Base-by-base conservation (phyloP, 2,888 invertebrate species). In the Apamea sordens region DNA sequence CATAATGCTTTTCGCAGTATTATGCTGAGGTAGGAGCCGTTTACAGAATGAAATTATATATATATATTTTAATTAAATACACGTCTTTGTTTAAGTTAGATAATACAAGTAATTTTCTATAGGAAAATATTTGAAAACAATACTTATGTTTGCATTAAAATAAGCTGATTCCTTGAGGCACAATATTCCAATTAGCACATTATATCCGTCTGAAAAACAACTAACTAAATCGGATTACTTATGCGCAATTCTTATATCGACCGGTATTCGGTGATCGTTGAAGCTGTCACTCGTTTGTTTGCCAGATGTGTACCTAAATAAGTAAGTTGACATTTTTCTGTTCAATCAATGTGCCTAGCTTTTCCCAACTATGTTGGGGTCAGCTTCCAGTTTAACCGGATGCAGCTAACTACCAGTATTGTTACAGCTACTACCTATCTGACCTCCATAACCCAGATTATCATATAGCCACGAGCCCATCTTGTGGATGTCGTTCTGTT, bases 171-270 rank as follows among this genome's bases (percentile, higher is more conserved):
- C 63, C 21, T 59, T 24, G 44, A 21, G 50, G 24, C 80, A 44
- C 24, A 69, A 65, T 61, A 64, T 79, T 59, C 36, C 8, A 80
- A 70, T 81, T 81, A 84, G 80, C 80, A 79, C 61, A n/a, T 77
- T 61, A 53, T 36, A 68, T 80, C 59, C 41, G 24, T 18, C 2
- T 32, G 69, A 24, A 59, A 50, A 70, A 70, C 41, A 61, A 84
- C 15, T 28, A 44, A 61, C 28, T 61, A 61, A 83, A 78, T 68
- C 8, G 61, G 78, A 84, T 81, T 81, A 83, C 53, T 32, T 36
- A 28, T 53, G 15, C 8, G 4, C 21, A 8, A 63, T 63, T 61
- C 77, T 0, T n/a, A n/a, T 44, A 36, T n/a, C 21, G 18, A 13
- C 24, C 44, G 11, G 24, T 36, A 44, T 44, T 74, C 2, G 41